Percentiles rank a stretch among this genome's conserved stretches.
Evolutionary conservation across 2,113 vertebrate species (phyloP).

Genomic region (Lophius piscatorius): DNA sequence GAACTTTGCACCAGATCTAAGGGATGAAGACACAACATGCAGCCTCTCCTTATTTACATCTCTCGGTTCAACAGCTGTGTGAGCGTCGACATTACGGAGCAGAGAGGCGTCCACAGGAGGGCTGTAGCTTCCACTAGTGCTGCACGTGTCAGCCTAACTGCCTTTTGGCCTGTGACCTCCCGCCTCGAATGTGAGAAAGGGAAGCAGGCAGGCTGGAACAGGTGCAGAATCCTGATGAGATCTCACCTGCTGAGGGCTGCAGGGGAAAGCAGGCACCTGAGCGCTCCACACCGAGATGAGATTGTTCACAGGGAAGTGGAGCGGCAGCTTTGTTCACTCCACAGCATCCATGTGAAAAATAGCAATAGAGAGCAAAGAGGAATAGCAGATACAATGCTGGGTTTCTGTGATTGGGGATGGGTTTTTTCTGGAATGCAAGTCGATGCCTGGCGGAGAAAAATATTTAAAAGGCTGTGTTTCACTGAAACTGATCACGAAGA

Average conservation of each 20-base stretch:
- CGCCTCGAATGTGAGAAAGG: slow-evolving; percentile 38
- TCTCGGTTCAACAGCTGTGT: slow-evolving; percentile 33
- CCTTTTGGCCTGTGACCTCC: slow-evolving; percentile 20
- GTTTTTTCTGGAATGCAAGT: slow-evolving; percentile 21
- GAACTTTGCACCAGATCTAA: slow-evolving; percentile 10
- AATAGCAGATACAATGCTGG: slow-evolving; percentile 10
- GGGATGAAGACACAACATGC: neutral
- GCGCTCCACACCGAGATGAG: slow-evolving; percentile 41
- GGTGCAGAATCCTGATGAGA: slow-evolving; percentile 61
- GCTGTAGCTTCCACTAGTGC: slow-evolving; percentile 47
- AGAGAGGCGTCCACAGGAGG: slow-evolving; percentile 57
- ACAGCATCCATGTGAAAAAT: slow-evolving; percentile 24
- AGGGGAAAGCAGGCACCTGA: slow-evolving; percentile 47
- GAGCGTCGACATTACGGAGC: slow-evolving; percentile 13
- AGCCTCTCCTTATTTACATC: slow-evolving; percentile 34
- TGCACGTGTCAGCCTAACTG: slow-evolving; percentile 31
- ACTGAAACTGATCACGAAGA: too few relatives aligned
- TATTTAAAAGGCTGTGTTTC: slow-evolving; percentile 18
- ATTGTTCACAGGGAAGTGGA: slow-evolving; percentile 36
- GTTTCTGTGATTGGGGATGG: slow-evolving; percentile 7
- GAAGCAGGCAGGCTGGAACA: slow-evolving; percentile 49
- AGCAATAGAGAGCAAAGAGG: slow-evolving; percentile 8
- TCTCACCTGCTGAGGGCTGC: slow-evolving; percentile 33
- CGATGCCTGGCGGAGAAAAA: neutral
- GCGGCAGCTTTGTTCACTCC: slow-evolving; percentile 43